Base-by-base conservation (phyloP, 2,888 invertebrate genomes). In the Spisula solida region DNA sequence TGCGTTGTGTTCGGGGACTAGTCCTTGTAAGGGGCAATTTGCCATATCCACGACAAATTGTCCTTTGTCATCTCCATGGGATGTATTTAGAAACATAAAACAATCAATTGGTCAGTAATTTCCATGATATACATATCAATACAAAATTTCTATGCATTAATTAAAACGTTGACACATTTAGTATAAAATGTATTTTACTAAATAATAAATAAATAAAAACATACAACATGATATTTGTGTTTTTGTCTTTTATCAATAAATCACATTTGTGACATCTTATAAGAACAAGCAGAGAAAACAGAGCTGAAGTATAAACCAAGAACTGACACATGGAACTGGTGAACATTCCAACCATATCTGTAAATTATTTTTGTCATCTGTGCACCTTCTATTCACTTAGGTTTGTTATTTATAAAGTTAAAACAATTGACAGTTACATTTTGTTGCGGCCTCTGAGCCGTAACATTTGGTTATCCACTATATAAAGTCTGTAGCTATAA, bases 101-200 rank as follows among this genome's bases (percentile, higher is more conserved):
- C 1, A 66, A n/a, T 25, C 60, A 25, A n/a, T 66, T 10, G 25
- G 60, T 66, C 25, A 25, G 25, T 66, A n/a, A 66, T 66, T 25
- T 60, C 25, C 60, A 66, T 66, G 18, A 25, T 31, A 16, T 75
- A 31, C 31, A 75, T 31, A 75, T 75, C 75, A 75, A 2, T 75
- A 75, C 31, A 75, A 34, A 34, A 18, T 70, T 8, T 31, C 75
- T 25, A 75, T 75, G 34, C 34, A 75, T 75, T 31, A 75, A 75
- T 75, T 75, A 75, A 75, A 31, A 75, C 75, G 31, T 31, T 75
- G 75, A 75, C 75, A 75, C 75, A 18, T 75, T 75, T 75, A 75
- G 75, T 75, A 75, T 31, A 75, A 75, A 75, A 75, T 75, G 75
- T 75, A 75, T 75, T 75, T 75, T 75, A 34, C 16, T 75, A 34